A percentile compares a stretch with the other conserved stretches of the same genome.
Conservation (phyloP, 1,140 invertebrate species). For the Heliconius congener region DNA sequence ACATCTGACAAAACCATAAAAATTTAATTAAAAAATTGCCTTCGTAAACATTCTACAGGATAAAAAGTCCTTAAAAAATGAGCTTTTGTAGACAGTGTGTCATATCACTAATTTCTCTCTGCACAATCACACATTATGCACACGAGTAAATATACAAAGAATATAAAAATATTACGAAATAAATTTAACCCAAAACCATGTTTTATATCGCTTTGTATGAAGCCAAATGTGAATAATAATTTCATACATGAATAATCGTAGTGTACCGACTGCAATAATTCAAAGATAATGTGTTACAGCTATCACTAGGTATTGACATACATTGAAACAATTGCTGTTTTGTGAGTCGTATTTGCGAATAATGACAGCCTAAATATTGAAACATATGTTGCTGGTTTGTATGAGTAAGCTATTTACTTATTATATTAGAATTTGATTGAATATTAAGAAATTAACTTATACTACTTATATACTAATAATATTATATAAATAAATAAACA, state of each 20-base stretch:
- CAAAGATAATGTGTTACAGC: background rate
- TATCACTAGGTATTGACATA: background rate
- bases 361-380: background rate
- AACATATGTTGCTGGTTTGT: background rate
- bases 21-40: no score
- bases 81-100: no score
- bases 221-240: slow-evolving; percentile 14
- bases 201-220: background rate
- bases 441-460: background rate
- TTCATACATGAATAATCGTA: slow-evolving; percentile 9
- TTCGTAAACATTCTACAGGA: no score
- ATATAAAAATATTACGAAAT: background rate
- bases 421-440: background rate
- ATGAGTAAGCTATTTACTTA: background rate
- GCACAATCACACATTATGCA: no score
- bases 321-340: background rate
- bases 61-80: no score
- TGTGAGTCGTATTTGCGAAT: background rate
- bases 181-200: background rate
- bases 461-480: no score
- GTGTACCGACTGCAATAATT: background rate
- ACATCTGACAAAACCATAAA: no score
- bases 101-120: no score
- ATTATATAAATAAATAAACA: no score
- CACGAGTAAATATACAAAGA: no score